Percentiles rank a stretch among this genome's conserved stretches.
phyloP scores from a whole-genome alignment of 2,797 vertebrate species.

The Lagorchestes hirsutus region DNA sequence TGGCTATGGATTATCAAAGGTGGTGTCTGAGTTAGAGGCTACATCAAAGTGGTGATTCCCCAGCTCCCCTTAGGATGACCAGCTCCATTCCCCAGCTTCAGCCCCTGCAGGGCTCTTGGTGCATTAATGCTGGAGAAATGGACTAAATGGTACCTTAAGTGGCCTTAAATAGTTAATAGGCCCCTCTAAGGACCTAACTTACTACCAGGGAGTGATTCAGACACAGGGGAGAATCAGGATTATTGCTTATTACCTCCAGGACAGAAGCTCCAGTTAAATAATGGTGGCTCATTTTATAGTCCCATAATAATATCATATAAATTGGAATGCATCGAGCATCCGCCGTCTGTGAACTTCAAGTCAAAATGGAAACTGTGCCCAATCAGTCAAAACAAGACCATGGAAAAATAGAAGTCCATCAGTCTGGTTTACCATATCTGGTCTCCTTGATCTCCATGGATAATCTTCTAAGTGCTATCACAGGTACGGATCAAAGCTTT shows the following conservation, averaged over 20 bases:
- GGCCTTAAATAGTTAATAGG: conserved; percentile 67
- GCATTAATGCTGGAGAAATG: conserved; percentile 20
- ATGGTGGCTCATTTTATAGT: not conserved
- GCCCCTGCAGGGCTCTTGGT: conserved; percentile 12
- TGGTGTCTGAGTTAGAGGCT: conserved; percentile 45
- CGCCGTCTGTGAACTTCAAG: conserved; percentile 42
- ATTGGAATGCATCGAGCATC: not conserved
- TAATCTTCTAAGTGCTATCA: not conserved
- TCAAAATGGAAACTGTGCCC: conserved; percentile 53
- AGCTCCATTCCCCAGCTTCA: not conserved
- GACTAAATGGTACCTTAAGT: conserved; percentile 57
- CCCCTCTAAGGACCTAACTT: conserved; percentile 32
- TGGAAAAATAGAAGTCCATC: conserved; percentile 32
- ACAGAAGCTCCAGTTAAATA: conserved; percentile 15
- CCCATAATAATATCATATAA: conserved; percentile 13
- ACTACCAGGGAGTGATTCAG: conserved; percentile 32
- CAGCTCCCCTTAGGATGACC: not conserved
- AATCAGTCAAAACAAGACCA: conserved; percentile 42
- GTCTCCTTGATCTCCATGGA: not conserved
- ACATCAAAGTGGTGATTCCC: not conserved
- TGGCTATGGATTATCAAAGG: not conserved
- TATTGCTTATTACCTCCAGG: conserved; percentile 19
- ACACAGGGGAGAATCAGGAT: not conserved
- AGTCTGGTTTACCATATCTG: conserved; percentile 3
- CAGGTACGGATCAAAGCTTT: not conserved